Conservation (phyloP, 2,888 invertebrate species). For the Aromia moschata region DNA sequence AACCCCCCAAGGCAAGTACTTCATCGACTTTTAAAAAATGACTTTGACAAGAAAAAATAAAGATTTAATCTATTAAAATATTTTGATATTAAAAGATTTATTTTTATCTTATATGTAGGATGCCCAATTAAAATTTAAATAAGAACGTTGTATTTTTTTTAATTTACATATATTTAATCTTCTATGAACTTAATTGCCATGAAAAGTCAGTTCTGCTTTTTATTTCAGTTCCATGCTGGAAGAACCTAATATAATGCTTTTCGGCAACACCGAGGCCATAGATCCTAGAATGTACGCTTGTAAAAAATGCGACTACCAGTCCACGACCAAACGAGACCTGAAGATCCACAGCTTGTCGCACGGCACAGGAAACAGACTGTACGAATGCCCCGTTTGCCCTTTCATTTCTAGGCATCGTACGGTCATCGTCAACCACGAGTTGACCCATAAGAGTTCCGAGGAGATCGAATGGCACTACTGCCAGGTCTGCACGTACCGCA, state of each 20-base stretch:
- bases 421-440: slow-evolving; percentile 30
- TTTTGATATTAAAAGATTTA: too few relatives aligned
- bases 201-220: neutral
- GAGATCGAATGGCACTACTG: slow-evolving; percentile 25
- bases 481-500: slow-evolving; percentile 19
- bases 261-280: neutral
- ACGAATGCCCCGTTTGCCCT: slow-evolving; percentile 20
- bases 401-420: slow-evolving; percentile 25
- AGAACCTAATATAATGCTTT: neutral
- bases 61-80: too few relatives aligned
- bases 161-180: too few relatives aligned
- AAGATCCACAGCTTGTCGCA: slow-evolving; percentile 23
- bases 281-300: slow-evolving; percentile 8
- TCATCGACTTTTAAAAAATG: too few relatives aligned
- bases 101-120: too few relatives aligned
- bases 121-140: too few relatives aligned
- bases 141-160: too few relatives aligned
- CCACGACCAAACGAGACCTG: slow-evolving; percentile 14
- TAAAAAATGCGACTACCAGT: slow-evolving; percentile 19
- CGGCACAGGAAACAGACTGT: slow-evolving; percentile 1
- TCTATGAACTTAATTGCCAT: too few relatives aligned
- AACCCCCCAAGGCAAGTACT: neutral
- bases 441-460: slow-evolving; percentile 24
- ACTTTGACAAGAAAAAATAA: too few relatives aligned
- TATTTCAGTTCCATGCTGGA: neutral